phyloP scores from a whole-genome alignment of 2,113 vertebrate genomes.

The Lycocorax pyrrhopterus region DNA sequence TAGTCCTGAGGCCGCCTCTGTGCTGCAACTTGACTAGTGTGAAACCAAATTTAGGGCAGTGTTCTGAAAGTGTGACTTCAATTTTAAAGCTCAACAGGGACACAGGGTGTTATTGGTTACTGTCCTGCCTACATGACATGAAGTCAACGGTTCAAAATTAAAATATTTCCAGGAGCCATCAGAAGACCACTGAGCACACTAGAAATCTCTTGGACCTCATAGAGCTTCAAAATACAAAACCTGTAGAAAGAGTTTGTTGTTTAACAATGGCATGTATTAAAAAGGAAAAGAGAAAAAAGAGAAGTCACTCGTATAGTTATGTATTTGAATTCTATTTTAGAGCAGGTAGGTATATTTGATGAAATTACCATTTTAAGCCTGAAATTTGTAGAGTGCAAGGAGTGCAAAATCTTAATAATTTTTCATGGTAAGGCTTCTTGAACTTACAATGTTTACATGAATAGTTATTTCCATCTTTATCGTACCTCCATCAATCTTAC shows the following conservation, averaged over 20 bases:
- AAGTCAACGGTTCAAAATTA: background rate
- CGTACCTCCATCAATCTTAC: background rate
- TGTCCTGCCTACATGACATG: background rate
- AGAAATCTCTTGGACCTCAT: background rate
- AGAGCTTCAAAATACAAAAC: background rate
- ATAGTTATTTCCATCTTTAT: background rate
- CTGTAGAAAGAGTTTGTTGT: background rate
- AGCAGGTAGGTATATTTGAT: background rate
- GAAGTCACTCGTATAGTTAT: background rate
- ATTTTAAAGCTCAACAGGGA: slow-evolving; percentile 15
- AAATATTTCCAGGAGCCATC: background rate
- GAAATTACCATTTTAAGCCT: background rate
- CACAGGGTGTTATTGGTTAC: background rate
- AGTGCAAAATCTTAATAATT: background rate
- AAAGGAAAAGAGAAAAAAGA: background rate
- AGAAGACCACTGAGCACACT: background rate
- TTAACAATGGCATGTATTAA: background rate
- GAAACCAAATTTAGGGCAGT: slow-evolving; percentile 10
- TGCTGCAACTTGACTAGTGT: background rate
- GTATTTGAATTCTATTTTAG: background rate
- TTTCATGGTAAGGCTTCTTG: background rate
- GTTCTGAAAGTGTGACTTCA: background rate
- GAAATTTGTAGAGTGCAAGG: background rate
- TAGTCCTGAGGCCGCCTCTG: background rate
- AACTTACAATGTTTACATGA: background rate